Percentiles rank a stretch among this genome's conserved stretches.
phyloP scores from a whole-genome alignment of 2,113 vertebrate species.

The Circaetus gallicus region DNA sequence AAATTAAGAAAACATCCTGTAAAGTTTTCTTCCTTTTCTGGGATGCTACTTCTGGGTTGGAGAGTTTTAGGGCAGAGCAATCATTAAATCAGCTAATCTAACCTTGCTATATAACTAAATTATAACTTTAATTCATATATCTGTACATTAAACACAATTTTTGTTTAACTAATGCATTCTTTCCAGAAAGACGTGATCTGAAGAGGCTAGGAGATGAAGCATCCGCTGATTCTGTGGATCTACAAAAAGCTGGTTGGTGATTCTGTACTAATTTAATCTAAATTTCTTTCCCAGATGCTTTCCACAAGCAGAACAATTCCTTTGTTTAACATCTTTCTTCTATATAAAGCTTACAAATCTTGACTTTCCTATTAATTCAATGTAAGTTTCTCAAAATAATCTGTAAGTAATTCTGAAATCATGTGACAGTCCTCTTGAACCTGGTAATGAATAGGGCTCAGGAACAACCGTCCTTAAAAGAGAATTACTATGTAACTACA shows the following conservation, averaged over 20 bases:
- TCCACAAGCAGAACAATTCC: background rate
- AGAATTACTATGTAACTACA: background rate
- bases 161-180: background rate
- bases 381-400: background rate
- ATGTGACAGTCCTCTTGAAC: background rate
- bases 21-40: background rate
- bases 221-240: background rate
- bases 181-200: background rate
- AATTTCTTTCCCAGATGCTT: background rate
- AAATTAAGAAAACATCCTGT: background rate
- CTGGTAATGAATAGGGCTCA: background rate
- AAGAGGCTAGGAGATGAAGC: background rate
- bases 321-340: background rate
- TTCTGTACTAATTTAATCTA: background rate
- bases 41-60: background rate
- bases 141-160: background rate
- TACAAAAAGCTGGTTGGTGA: background rate
- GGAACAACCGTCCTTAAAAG: background rate
- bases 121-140: background rate
- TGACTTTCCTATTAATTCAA: background rate
- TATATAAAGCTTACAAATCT: background rate
- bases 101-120: background rate
- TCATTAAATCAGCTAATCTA: background rate
- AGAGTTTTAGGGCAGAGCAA: background rate
- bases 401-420: background rate